phyloP scores from a whole-genome alignment of 2,888 invertebrate species.

The Habrosyne pyritoides region DNA sequence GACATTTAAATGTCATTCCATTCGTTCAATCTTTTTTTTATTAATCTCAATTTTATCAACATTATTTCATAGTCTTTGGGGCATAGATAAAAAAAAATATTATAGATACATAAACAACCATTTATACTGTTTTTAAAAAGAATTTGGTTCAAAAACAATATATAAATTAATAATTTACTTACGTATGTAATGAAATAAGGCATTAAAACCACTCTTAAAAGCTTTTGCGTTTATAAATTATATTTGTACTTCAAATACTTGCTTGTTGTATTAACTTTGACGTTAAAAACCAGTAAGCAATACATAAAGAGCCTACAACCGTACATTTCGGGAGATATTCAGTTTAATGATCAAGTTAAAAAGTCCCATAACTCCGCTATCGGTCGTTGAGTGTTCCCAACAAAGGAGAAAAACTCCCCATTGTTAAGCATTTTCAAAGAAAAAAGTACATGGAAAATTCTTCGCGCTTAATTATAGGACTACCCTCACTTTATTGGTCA shows the following conservation, averaged over 20 bases:
- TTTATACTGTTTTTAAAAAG: no score
- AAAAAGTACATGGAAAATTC: neutral
- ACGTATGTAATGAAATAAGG: no score
- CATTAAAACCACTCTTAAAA: no score
- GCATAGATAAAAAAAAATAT: no score
- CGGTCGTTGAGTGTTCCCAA: neutral
- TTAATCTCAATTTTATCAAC: no score
- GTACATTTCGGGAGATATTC: neutral
- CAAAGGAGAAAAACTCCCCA: neutral
- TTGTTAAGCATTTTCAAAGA: neutral
- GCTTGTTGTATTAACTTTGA: neutral
- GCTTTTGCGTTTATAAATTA: neutral
- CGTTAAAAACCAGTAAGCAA: neutral
- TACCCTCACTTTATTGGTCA: conserved; percentile 9
- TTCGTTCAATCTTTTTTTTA: no score
- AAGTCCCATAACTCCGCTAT: neutral
- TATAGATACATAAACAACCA: no score
- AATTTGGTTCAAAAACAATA: no score
- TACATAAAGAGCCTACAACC: neutral
- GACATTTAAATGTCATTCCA: no score
- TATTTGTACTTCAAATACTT: neutral
- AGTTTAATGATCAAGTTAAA: neutral
- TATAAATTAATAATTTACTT: no score
- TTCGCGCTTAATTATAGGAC: neutral
- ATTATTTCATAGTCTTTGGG: no score